Evolutionary conservation across 2,113 vertebrate species (phyloP), one percentile per base, ranked within the genome.

Genomic region (Oceanodroma tethys): DNA sequence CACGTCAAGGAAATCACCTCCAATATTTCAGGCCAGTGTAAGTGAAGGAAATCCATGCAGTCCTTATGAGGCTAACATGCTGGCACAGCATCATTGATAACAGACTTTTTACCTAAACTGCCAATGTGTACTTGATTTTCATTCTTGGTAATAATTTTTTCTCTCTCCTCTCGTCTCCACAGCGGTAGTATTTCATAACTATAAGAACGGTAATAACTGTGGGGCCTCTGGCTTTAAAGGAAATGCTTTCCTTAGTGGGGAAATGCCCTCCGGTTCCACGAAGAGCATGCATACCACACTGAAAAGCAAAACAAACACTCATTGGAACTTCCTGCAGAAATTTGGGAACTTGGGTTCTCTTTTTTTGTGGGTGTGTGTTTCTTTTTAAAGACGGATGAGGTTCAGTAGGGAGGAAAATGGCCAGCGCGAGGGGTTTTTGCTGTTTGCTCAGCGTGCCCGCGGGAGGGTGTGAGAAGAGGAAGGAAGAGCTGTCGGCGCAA

Each of bases 231-330:
- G 34, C 48, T 92, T 83, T 65, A 90, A 94, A 89, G 60, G 66
- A 93, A 97, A 34, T 72, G 56, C 34, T 91, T 85, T 94, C 45
- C 34, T 85, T 66, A 87, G 71, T 58, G 32, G 67, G 86, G 88
- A 94, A 94, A 93, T 91, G 81, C 53, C 78, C 76, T 89, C 70
- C 63, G 20, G n/a, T 93, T 93, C 89, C 84, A 90, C 7, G 10
- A 70, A 93, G 40, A 82, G 23, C 29, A 50, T 6, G 23, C 36
- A 87, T 60, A 65, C 74, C 45, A 66, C 23, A 43, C 50, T 62
- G 73, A 71, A 95, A 93, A 92, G 53, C 52, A 89, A 96, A 94
- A 74, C 34, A 90, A 81, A 86, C 40, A 72, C 30, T 91, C 53
- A 38, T 62, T 66, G 93, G 66, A 75, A 38, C 58, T 88, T 96